These are phyloP conservation scores for Theretra japonica DNA, from an alignment of 2,888 invertebrate species.

Conservation along the genomic window DNA sequence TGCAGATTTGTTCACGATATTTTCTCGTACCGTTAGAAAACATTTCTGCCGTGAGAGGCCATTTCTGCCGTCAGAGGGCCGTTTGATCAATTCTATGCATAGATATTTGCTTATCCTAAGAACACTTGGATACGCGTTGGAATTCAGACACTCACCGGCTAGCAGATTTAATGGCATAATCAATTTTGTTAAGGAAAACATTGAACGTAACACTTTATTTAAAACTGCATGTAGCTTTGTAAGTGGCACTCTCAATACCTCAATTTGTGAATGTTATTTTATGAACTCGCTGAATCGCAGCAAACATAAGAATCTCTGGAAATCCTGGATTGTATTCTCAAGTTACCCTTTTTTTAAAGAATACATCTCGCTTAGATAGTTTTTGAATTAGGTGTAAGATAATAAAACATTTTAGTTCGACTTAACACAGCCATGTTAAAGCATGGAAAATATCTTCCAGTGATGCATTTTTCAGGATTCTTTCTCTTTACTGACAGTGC, in stretches of 20 bases:
- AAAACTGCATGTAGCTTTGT: neutral
- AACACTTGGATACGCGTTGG: slow-evolving; percentile 10
- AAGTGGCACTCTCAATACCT: neutral
- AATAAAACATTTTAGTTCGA: too few species aligned
- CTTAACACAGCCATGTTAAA: too few species aligned
- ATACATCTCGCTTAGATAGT: too few species aligned
- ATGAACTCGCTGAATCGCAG: neutral
- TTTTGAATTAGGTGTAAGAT: too few species aligned
- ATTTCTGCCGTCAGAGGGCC: neutral
- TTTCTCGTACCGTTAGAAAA: slow-evolving; percentile 13
- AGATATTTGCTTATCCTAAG: neutral
- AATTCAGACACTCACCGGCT: neutral
- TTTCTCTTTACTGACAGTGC: too few species aligned
- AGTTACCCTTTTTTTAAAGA: too few species aligned
- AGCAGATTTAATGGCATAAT: slow-evolving; percentile 25
- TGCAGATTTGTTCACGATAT: slow-evolving; percentile 34
- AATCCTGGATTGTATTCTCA: too few species aligned
- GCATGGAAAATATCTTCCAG: too few species aligned
- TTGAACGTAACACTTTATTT: slow-evolving; percentile 25
- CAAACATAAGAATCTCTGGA: neutral
- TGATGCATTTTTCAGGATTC: too few species aligned
- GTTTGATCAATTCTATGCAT: neutral
- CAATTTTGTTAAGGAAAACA: slow-evolving; percentile 23
- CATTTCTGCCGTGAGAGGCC: neutral
- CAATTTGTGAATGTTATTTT: neutral